Base-by-base conservation (phyloP, 2,888 invertebrate genomes). In the Orthosia incerta region DNA sequence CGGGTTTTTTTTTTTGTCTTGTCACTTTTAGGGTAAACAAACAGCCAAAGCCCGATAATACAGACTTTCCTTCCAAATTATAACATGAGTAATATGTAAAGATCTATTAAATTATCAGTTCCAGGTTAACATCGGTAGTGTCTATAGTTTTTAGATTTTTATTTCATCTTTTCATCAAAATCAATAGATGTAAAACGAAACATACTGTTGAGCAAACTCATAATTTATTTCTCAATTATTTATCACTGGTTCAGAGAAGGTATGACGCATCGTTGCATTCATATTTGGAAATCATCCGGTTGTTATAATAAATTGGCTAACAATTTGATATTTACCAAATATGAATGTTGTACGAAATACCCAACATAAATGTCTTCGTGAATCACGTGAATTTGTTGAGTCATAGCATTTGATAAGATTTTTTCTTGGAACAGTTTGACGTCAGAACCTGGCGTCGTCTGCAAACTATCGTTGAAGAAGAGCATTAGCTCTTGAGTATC, bases 391-490 rank as follows among this genome's bases (percentile, higher is more conserved):
- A 45, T 23, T 23, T 1, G n/a, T 39, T 76, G 68, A 76, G 59
- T 59, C 74, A 77, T 23, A 23, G 16, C 20, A 1, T 23, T 66
- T 31, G 45, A 0, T n/a, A 4, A 51, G 20, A 7, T 13, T 23
- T 55, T 59, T 76, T 59, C 57, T 76, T 39, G 15, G 66, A 65
- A 65, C 48, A 0, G 3, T 59, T 16, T 77, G 69, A 48, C 51
- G 51, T 76, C 51, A 66, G 9, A 66, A 23, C 7, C 13, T 53
- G n/a, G 26, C 51, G 69, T 23, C 68, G 31, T 77, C 59, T 59
- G 12, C 23, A n/a, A 59, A 31, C 11, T 7, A 12, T 7, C 23
- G n/a, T 31, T 4, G 12, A 20, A 9, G n/a, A n/a, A n/a, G n/a
- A n/a, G n/a, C n/a, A n/a, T n/a, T n/a, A 39, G 15, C 26, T 18